phyloP scores from a whole-genome alignment of 1,140 invertebrate species.

The Tetragonula clypearis region DNA sequence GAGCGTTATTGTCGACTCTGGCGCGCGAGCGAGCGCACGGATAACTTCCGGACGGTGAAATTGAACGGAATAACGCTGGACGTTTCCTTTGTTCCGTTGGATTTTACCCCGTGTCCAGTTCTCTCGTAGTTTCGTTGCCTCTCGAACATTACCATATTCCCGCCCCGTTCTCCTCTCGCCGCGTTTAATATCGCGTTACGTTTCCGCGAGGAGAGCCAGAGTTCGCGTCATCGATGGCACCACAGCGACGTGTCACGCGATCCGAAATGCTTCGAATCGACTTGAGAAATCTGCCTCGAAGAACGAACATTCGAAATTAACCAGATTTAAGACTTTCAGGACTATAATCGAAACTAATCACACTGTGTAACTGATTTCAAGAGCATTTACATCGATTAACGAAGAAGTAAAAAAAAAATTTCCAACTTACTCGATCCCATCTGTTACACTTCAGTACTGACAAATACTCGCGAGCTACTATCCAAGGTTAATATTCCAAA shows the following conservation, averaged over 20 bases:
- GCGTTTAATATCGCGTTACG: slow-evolving; percentile 64
- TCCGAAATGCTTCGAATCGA: too few relatives aligned
- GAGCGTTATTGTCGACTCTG: slow-evolving; percentile 54
- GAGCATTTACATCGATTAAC: too few relatives aligned
- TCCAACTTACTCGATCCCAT: too few relatives aligned
- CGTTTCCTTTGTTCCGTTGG: slow-evolving; percentile 64
- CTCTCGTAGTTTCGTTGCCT: slow-evolving; percentile 60
- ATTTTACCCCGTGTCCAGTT: slow-evolving; percentile 59
- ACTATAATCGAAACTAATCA: too few relatives aligned
- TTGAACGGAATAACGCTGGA: slow-evolving; percentile 67
- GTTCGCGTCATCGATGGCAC: slow-evolving; percentile 38
- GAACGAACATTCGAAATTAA: too few relatives aligned
- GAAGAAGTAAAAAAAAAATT: too few relatives aligned
- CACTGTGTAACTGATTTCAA: too few relatives aligned
- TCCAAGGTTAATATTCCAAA: too few relatives aligned
- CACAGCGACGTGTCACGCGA: not conserved
- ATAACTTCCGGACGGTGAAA: slow-evolving; percentile 58
- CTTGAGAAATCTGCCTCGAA: too few relatives aligned
- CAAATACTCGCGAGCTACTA: too few relatives aligned
- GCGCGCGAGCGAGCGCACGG: not conserved
- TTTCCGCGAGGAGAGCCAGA: slow-evolving; percentile 4
- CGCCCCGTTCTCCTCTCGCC: slow-evolving; percentile 42
- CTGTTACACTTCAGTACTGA: too few relatives aligned
- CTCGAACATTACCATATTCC: slow-evolving; percentile 69
- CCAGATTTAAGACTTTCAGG: too few relatives aligned